Evolutionary conservation across 2,888 invertebrate genomes (phyloP).

Genomic region (Drosophila lutescens): DNA sequence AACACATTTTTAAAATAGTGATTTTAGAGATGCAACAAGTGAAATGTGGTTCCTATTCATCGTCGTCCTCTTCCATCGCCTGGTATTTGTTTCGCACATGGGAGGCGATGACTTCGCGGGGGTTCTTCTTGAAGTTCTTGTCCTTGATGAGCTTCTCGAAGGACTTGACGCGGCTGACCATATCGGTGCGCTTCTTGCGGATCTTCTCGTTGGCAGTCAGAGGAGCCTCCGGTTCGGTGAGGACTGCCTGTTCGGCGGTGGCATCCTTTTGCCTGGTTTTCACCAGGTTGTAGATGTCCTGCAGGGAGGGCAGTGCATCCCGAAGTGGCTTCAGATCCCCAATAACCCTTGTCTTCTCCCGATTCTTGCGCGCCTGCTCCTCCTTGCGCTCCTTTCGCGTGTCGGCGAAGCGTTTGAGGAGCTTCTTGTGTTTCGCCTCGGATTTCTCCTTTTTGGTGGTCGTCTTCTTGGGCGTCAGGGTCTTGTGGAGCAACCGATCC

Average conservation of each 20-base stretch:
- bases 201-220: slow-evolving; percentile 77
- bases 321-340: slow-evolving; percentile 81
- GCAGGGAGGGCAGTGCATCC: slow-evolving; percentile 83
- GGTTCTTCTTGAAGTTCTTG: slow-evolving; percentile 80
- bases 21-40: neutral
- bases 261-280: slow-evolving; percentile 61
- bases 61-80: slow-evolving; percentile 53
- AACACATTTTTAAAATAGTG: neutral
- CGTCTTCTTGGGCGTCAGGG: slow-evolving; percentile 67
- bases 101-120: slow-evolving; percentile 77
- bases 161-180: slow-evolving; percentile 70
- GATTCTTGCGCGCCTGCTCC: slow-evolving; percentile 73
- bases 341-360: slow-evolving; percentile 75
- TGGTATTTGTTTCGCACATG: slow-evolving; percentile 81
- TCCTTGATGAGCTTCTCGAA: slow-evolving; percentile 79
- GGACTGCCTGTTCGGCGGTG: slow-evolving; percentile 42
- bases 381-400: slow-evolving; percentile 75
- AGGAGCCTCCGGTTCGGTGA: slow-evolving; percentile 28
- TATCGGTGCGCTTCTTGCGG: slow-evolving; percentile 72
- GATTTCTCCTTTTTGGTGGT: slow-evolving; percentile 81
- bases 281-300: slow-evolving; percentile 76
- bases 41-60: slow-evolving; percentile 7
- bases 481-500: slow-evolving; percentile 70
- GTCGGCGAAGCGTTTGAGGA: slow-evolving; percentile 77
- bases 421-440: slow-evolving; percentile 75